Base-by-base conservation (phyloP, 92 coral and sea anemone species). In the Plumapathes pennacea region DNA sequence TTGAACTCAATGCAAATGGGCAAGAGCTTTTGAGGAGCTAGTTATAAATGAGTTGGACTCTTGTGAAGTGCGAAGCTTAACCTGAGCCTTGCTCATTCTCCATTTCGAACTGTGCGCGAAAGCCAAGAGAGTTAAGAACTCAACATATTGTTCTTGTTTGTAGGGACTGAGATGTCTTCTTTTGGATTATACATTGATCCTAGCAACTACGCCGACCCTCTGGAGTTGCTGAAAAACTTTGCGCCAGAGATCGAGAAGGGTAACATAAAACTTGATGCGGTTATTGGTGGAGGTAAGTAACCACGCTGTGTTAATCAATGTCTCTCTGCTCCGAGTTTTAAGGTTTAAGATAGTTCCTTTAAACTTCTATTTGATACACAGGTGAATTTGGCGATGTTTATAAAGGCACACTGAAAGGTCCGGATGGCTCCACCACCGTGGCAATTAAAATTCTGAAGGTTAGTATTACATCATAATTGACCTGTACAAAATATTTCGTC, bases 341-440 rank as follows among this genome's bases (percentile, higher is more conserved):
- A n/a, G n/a, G n/a, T n/a, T n/a, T n/a, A n/a, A n/a, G n/a, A n/a
- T n/a, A n/a, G n/a, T n/a, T n/a, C n/a, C n/a, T n/a, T n/a, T n/a
- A n/a, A n/a, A n/a, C n/a, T n/a, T n/a, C n/a, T n/a, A n/a, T n/a
- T n/a, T n/a, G n/a, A n/a, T n/a, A n/a, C n/a, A 25, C n/a, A 92
- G 98, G 98, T 38, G 98, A 92, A 76, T 92, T 92, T 88, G 98
- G 98, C 4, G 94, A 92, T 63, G 98, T 92, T 0, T 92, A 76
- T 42, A 72, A 89, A 54, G 98, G 98, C 13, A 32, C 41, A 0
- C 64, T 92, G 29, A 83, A 60, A 38, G 72, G 94, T 25, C 60
- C 76, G 1, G 89, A 80, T 0, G 88, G 79, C 20, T 66, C 67
- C 0, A 46, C 86, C 0, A 66, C 81, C 36, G 90, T 92, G 5